A percentile compares a stretch with the other conserved stretches of the same genome.
phyloP scores from a whole-genome alignment of 2,113 vertebrate species.

The Alces alces region DNA sequence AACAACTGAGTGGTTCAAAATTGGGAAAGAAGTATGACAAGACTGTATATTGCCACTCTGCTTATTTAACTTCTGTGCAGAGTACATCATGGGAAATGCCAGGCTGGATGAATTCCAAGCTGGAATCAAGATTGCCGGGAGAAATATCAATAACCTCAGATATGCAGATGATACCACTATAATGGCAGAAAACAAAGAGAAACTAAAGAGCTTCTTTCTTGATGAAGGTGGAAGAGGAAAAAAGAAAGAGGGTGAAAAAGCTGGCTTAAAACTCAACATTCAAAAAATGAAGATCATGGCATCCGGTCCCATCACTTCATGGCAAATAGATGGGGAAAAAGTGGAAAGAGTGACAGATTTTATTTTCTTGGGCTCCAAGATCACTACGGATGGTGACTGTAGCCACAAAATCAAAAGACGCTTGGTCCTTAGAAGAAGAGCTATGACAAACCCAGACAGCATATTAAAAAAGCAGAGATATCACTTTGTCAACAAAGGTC shows the following conservation, averaged over 20 bases:
- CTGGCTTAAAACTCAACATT: not conserved
- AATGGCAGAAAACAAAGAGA: not conserved
- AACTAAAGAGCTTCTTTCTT: not conserved
- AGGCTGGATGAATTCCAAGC: not conserved
- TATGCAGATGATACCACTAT: not conserved
- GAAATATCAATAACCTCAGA: not conserved
- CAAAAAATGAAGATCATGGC: not conserved
- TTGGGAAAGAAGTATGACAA: not conserved
- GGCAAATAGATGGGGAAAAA: not conserved
- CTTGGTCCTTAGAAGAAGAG: not conserved
- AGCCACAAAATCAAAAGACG: not conserved
- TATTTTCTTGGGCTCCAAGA: not conserved
- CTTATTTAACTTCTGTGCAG: not conserved
- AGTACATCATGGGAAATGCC: not conserved
- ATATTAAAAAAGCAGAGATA: not conserved
- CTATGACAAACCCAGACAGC: not conserved
- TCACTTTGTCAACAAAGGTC: not conserved
- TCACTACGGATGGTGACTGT: not conserved
- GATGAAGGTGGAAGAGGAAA: not conserved
- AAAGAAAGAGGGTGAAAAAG: not conserved
- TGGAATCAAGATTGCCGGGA: not conserved
- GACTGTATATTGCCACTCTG: not conserved
- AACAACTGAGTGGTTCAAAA: not conserved
- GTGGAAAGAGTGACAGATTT: not conserved
- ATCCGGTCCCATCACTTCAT: not conserved